These are phyloP conservation scores for Nymphicus hollandicus DNA, from an alignment of 2,113 vertebrate species.

Conservation along the genomic window DNA sequence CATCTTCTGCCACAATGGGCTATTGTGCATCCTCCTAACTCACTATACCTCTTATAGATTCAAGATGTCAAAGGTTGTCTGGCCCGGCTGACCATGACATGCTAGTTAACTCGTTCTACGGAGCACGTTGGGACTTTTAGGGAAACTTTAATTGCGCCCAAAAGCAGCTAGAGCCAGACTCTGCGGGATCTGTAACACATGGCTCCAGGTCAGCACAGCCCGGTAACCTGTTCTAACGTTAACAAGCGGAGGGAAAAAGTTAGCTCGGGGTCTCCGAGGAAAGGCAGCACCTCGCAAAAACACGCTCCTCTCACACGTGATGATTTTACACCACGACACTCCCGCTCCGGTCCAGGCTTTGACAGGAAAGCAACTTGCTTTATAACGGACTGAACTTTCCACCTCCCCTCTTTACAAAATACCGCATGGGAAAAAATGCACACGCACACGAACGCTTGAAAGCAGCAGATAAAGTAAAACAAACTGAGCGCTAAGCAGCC, in stretches of 20 bases:
- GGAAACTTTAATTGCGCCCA: slow-evolving; percentile 73
- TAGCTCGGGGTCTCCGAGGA: slow-evolving; percentile 43
- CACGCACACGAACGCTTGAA: background rate
- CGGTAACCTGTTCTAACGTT: slow-evolving; percentile 63
- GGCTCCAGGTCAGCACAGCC: slow-evolving; percentile 58
- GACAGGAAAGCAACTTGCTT: background rate
- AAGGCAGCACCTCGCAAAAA: slow-evolving; percentile 62
- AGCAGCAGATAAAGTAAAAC: slow-evolving; percentile 64
- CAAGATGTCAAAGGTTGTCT: slow-evolving; percentile 93
- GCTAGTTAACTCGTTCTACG: slow-evolving; percentile 81
- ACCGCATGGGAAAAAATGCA: slow-evolving; percentile 31
- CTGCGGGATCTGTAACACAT: slow-evolving; percentile 63
- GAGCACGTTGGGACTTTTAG: slow-evolving; percentile 67
- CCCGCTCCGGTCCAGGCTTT: slow-evolving; percentile 23
- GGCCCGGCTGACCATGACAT: slow-evolving; percentile 88
- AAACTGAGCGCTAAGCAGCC: slow-evolving; percentile 35
- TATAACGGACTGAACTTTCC: slow-evolving; percentile 40
- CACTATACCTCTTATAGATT: slow-evolving; percentile 75
- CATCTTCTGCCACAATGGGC: slow-evolving; percentile 85
- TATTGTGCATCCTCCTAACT: slow-evolving; percentile 84
- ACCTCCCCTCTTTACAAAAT: slow-evolving; percentile 46
- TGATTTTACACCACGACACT: slow-evolving; percentile 44
- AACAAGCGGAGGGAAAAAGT: slow-evolving; percentile 67
- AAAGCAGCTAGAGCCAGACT: slow-evolving; percentile 60
- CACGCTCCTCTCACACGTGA: slow-evolving; percentile 42